Base-by-base conservation (phyloP, 2,888 invertebrate genomes). In the Cephus pulcher region DNA sequence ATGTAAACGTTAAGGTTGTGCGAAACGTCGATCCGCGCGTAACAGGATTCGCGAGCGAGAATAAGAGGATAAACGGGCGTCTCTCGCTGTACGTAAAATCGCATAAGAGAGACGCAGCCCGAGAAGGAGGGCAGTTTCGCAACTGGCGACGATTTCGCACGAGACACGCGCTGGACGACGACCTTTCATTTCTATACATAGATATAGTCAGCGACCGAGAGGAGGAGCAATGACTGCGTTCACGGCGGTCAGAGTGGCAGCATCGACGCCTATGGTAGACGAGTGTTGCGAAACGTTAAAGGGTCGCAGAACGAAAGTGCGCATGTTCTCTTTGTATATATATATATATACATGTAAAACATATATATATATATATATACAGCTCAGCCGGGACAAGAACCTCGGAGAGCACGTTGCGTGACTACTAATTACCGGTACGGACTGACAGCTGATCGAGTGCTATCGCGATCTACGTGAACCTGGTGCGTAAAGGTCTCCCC, bases 371-470 rank as follows among this genome's bases (percentile, higher is more conserved):
- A 80, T 80, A 78, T 0, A 12, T 12, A 12, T 12, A 35, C 11
- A 35, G 77, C 79, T 77, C 80, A 76, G 73, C 34, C 73, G 70
- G 79, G 75, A 84, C 82, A 84, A 82, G 79, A 80, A 82, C 78
- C 82, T 80, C 70, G 15, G 37, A 12, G 15, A 30, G 33, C 33
- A 77, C 79, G 79, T 80, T 79, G 81, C 84, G 81, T 84, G 84
- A 84, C 84, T 82, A 80, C 40, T 81, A 79, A 76, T 82, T 83
- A 78, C 75, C 79, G 76, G 76, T 81, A 81, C 79, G 84, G 79
- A 84, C 82, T 75, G 83, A 84, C 83, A 84, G 84, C 84, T 84
- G 84, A 84, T 84, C 83, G 80, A 73, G 76, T 79, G 76, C 80
- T 79, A 56, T 56, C 23, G 23, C 56, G 56, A 56, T 56, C 23